phyloP scores from a whole-genome alignment of 2,797 vertebrate genomes.

The Sebastes hubbsi region DNA sequence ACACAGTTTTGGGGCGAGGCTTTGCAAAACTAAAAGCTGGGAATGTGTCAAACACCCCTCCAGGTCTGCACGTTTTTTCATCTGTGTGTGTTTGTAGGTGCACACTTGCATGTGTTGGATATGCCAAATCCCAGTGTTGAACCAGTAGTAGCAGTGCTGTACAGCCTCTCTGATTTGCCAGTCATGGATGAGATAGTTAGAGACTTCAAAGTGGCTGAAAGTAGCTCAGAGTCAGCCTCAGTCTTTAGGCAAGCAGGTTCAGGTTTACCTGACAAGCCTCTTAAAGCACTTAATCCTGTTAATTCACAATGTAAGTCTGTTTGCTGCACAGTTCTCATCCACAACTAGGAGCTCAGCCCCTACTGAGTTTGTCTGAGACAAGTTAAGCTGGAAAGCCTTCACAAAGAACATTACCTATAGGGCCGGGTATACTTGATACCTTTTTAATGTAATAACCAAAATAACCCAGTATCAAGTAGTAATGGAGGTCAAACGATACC shows the following conservation, averaged over 20 bases:
- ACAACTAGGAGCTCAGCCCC: slow-evolving; percentile 66
- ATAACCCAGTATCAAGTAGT: neutral
- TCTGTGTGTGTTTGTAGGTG: slow-evolving; percentile 10
- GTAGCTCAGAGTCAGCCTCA: slow-evolving; percentile 69
- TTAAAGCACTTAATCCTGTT: slow-evolving; percentile 80
- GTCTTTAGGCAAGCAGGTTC: slow-evolving; percentile 72
- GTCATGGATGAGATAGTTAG: slow-evolving; percentile 67
- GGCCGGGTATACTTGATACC: neutral
- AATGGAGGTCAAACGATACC: neutral
- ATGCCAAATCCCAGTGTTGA: slow-evolving; percentile 41
- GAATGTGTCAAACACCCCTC: slow-evolving; percentile 21
- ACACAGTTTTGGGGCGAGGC: neutral
- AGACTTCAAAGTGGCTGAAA: slow-evolving; percentile 77
- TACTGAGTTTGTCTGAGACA: slow-evolving; percentile 68
- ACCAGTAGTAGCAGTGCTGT: slow-evolving; percentile 29
- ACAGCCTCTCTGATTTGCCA: slow-evolving; percentile 60
- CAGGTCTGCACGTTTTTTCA: slow-evolving; percentile 45
- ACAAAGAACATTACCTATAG: slow-evolving; percentile 37
- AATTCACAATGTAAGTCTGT: slow-evolving; percentile 81
- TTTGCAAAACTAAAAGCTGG: slow-evolving; percentile 19
- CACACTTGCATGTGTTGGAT: slow-evolving; percentile 24
- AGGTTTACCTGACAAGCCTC: slow-evolving; percentile 83
- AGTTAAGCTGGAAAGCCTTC: slow-evolving; percentile 66
- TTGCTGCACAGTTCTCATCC: slow-evolving; percentile 68
- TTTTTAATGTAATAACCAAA: neutral